Conservation (phyloP, 2,113 vertebrate genomes). For the Benthochromis sp. region DNA sequence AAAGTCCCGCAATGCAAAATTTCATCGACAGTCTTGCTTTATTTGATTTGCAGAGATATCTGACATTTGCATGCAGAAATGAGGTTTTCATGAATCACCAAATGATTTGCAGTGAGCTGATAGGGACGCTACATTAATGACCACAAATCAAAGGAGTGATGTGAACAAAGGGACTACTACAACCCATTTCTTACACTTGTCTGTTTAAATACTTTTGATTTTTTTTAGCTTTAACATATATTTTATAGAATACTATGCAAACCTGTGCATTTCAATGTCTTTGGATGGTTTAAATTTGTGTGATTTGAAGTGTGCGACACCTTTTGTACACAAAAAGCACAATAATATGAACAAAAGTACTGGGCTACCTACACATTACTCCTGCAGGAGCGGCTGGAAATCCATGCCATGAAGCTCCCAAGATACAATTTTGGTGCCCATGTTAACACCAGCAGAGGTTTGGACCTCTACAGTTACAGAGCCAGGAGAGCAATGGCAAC, state of each 20-base stretch:
- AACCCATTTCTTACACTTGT: neutral
- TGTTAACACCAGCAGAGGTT: neutral
- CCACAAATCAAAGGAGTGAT: neutral
- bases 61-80: neutral
- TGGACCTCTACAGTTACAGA: neutral
- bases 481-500: neutral
- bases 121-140: neutral
- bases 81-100: neutral
- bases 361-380: neutral
- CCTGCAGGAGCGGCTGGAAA: neutral
- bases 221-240: neutral
- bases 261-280: neutral
- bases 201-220: neutral
- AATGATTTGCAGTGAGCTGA: neutral
- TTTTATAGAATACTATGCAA: neutral
- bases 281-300: neutral
- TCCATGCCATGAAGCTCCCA: neutral
- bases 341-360: neutral
- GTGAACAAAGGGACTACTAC: neutral
- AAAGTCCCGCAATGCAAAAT: neutral
- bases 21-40: neutral
- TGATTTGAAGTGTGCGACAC: neutral
- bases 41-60: neutral
- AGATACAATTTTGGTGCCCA: neutral
- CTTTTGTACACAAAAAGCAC: neutral